A percentile compares a stretch with the other conserved stretches of the same genome.
phyloP scores from a whole-genome alignment of 2,797 vertebrate genomes.

The Enteromius viviparus region DNA sequence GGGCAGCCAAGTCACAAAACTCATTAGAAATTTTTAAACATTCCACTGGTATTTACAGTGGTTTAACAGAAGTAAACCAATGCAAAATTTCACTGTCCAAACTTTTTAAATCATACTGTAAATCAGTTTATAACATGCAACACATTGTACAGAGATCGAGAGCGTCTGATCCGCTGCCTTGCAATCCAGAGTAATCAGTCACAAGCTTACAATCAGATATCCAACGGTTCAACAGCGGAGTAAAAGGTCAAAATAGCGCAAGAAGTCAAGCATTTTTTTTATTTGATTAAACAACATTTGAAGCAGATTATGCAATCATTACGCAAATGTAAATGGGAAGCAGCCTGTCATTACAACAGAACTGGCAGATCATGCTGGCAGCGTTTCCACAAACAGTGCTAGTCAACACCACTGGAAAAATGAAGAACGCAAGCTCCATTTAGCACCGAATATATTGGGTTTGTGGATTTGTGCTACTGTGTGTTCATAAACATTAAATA shows the following conservation, averaged over 20 bases:
- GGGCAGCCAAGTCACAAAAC: constrained; percentile 51
- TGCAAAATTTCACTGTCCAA: constrained; percentile 53
- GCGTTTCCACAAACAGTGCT: not conserved
- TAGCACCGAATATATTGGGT: not conserved
- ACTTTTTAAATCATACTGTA: too few relatives aligned
- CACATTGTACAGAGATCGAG: not conserved
- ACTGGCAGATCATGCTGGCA: not conserved
- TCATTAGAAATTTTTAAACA: constrained; percentile 7
- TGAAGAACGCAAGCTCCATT: not conserved
- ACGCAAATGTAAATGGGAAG: constrained; percentile 32
- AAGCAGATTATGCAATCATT: constrained; percentile 68
- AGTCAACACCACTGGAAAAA: not conserved
- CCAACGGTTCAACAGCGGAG: constrained; percentile 31
- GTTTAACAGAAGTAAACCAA: constrained; percentile 70
- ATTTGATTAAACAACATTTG: constrained; percentile 63
- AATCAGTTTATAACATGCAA: not conserved
- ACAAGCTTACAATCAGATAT: constrained; percentile 40
- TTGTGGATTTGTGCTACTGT: not conserved
- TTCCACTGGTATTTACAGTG: constrained; percentile 71
- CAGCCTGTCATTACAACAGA: constrained; percentile 13
- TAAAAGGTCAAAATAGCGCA: constrained; percentile 56
- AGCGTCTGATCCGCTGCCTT: not conserved
- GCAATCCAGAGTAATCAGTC: constrained; percentile 38
- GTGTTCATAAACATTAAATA: not conserved
- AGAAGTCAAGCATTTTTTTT: constrained; percentile 46